Base-by-base conservation (phyloP, 2,888 invertebrate species). In the Rhodophaea formosa region DNA sequence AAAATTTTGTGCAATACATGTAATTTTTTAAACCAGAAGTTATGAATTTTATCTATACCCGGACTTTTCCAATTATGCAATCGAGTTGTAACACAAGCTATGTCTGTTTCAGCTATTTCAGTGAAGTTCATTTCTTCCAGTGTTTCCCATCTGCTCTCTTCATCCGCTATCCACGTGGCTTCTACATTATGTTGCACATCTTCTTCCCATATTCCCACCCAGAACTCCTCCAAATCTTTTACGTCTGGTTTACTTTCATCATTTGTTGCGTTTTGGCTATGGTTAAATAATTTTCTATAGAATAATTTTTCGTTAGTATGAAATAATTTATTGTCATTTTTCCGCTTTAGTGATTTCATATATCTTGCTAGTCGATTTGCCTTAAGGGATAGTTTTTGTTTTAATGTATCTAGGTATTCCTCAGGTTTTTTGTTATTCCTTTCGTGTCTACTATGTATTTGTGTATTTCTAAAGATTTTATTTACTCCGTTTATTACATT, bases 381-480 rank as follows among this genome's bases (percentile, higher is more conserved):
- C 60, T 68, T 66, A 8, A 65, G 39, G 7, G 68, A 30, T 30
- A 67, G 16, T n/a, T n/a, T n/a, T n/a, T n/a, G n/a, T n/a, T n/a
- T n/a, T n/a, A n/a, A n/a, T n/a, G n/a, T n/a, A n/a, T 66, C 67
- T 42, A 67, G 35, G 44, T 52, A 64, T 51, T 69, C 62, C 59
- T 62, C 61, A 3, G 61, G 62, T 56, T 32, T 59, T 7, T 0
- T 62, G 46, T 67, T 69, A 42, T 59, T 46, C 7, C 29, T 59
- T 57, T 67, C 66, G n/a, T 67, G 65, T 47, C 12, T 53, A 7
- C 59, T 56, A 44, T 67, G 67, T 42, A 47, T 46, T 29, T 46
- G 52, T 0, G 1, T 45, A 0, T 44, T 60, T 43, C 45, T 35
- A 44, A 62, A 62, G 35, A 69, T 65, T 44, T 42, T 2, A 43